Evolutionary conservation across 2,113 vertebrate species (phyloP).

Genomic region (Sinocyclocheilus anophthalmus): DNA sequence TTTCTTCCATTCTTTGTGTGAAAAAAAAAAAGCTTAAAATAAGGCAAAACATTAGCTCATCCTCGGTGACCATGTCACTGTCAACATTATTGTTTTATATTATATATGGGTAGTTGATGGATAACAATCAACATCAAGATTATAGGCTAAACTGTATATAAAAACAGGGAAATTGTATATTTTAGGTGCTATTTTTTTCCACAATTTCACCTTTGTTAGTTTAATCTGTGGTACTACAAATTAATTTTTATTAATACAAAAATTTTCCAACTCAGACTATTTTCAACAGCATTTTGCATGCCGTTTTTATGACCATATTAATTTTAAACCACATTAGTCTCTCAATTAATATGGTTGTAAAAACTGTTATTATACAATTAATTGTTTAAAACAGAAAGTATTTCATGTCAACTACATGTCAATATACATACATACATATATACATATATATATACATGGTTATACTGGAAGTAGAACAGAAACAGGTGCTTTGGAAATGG

Average conservation of each 20-base stretch:
- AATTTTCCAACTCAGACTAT: not conserved
- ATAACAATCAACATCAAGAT: no score
- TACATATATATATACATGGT: no score
- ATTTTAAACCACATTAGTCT: constrained; percentile 8
- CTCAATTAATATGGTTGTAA: not conserved
- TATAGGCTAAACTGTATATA: no score
- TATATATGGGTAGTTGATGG: no score
- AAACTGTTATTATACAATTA: constrained; percentile 6
- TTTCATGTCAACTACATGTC: not conserved
- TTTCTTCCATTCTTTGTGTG: not conserved
- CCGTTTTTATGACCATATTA: not conserved
- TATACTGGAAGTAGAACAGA: not conserved
- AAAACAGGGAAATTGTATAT: not conserved
- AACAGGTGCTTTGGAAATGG: not conserved
- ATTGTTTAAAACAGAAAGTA: not conserved
- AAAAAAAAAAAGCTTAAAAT: not conserved
- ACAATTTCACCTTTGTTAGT: not conserved
- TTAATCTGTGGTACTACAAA: not conserved
- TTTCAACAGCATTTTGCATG: not conserved
- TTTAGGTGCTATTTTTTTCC: not conserved
- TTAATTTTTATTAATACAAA: not conserved
- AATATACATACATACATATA: no score
- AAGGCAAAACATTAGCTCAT: not conserved
- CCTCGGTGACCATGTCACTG: no score
- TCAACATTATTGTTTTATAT: no score